Evolutionary conservation across 2,888 invertebrate genomes (phyloP).

Genomic region (Loripinus fragilis): DNA sequence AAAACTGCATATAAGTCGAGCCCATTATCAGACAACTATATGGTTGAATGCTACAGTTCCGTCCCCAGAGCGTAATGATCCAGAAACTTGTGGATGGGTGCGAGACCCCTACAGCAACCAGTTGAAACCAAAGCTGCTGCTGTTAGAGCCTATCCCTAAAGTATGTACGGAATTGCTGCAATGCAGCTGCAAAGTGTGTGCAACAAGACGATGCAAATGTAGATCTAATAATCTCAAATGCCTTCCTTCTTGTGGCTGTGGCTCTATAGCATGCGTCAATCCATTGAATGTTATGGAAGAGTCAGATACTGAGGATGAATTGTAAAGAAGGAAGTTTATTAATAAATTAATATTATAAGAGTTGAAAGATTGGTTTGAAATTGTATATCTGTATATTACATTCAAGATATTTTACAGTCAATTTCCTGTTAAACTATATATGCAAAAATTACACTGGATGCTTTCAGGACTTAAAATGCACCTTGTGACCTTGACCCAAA

Average conservation of each 20-base stretch:
- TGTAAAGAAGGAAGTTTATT: neutral
- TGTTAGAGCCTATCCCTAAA: neutral
- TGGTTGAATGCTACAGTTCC: conserved; percentile 12
- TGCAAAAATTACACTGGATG: neutral
- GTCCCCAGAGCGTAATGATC: neutral
- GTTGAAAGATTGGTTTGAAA: neutral
- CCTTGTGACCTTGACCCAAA: neutral
- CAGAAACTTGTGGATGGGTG: neutral
- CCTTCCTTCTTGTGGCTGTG: conserved; percentile 2
- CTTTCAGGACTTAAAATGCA: no score
- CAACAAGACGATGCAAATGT: conserved; percentile 12
- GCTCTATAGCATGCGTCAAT: neutral
- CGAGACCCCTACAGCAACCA: neutral
- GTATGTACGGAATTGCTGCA: neutral
- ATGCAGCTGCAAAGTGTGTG: conserved; percentile 3
- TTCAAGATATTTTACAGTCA: conserved; percentile 6
- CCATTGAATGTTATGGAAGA: conserved; percentile 4
- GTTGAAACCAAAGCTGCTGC: conserved; percentile 6
- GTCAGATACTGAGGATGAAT: conserved; percentile 1
- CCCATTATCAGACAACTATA: no score
- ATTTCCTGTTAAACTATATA: neutral
- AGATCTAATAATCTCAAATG: conserved; percentile 10
- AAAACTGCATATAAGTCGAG: neutral
- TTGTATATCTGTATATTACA: neutral
- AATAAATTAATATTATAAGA: no score